These are phyloP conservation scores for Palythoa heliodiscus DNA, from an alignment of 92 coral and sea anemone genomes.

Conservation along the genomic window DNA sequence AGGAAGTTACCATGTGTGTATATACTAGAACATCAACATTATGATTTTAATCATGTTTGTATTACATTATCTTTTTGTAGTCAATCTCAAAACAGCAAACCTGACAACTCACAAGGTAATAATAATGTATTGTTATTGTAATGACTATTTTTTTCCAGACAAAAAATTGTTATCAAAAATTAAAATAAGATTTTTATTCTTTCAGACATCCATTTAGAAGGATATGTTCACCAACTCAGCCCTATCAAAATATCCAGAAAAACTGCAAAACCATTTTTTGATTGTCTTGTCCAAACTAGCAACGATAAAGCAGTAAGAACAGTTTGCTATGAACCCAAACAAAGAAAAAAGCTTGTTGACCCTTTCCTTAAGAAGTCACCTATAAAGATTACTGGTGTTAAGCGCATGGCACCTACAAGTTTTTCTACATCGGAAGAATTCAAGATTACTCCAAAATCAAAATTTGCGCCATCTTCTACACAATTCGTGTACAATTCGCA, in stretches of 20 bases:
- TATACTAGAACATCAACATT: constrained; percentile 5
- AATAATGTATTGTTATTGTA: constrained; percentile 18
- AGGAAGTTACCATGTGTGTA: constrained; percentile 7
- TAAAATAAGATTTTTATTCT: constrained; percentile 19
- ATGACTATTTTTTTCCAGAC: constrained; percentile 21
- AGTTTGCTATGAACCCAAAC: constrained; percentile 43
- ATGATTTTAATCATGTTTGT: constrained; percentile 1
- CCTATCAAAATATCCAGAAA: constrained; percentile 22
- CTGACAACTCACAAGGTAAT: constrained; percentile 24
- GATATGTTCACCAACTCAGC: constrained; percentile 24
- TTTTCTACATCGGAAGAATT: constrained; percentile 29
- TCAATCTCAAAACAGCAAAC: constrained; percentile 23
- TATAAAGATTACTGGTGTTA: constrained; percentile 22
- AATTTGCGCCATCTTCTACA: constrained; percentile 45
- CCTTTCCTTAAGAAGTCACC: constrained; percentile 41
- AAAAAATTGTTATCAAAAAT: constrained; percentile 19
- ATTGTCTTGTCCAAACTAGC: constrained; percentile 24
- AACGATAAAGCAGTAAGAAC: constrained; percentile 27
- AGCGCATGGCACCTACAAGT: background rate
- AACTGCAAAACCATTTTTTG: constrained; percentile 20
- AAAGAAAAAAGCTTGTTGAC: constrained; percentile 30
- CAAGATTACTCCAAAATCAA: constrained; percentile 40
- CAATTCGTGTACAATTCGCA: constrained; percentile 38
- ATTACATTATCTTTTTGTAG: constrained; percentile 9
- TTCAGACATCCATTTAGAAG: constrained; percentile 23